These are phyloP conservation scores for Sigmodon hispidus DNA, from an alignment of 2,113 vertebrate species.

Conservation along the genomic window DNA sequence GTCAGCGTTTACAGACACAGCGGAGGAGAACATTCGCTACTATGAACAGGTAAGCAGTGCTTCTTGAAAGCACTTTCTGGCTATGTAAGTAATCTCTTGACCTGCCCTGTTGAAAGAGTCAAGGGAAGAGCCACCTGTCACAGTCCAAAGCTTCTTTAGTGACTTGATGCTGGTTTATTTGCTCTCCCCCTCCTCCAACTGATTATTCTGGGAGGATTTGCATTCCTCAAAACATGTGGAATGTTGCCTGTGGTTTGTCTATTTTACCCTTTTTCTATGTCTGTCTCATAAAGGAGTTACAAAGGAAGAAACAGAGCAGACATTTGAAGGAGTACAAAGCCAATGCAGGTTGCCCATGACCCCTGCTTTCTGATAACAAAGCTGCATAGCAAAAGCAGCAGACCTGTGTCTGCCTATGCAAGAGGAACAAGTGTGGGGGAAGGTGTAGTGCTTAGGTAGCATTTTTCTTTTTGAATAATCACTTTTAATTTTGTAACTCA, in stretches of 20 bases:
- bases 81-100: fast-evolving
- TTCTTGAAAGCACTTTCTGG: background rate
- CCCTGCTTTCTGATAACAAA: background rate
- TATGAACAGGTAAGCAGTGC: conserved; percentile 92
- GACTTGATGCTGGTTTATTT: background rate
- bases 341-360: background rate
- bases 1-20: conserved; percentile 87
- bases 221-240: background rate
- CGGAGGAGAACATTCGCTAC: conserved; percentile 91
- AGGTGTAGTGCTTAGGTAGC: background rate
- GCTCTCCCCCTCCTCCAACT: background rate
- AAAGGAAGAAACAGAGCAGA: background rate
- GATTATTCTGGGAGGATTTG: background rate
- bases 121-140: background rate
- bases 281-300: background rate
- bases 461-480: conserved; percentile 35
- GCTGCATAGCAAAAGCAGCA: background rate
- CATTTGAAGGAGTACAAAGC: background rate
- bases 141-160: background rate
- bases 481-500: background rate
- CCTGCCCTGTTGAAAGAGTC: background rate
- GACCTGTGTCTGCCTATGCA: background rate
- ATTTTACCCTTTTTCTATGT: background rate
- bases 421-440: background rate
- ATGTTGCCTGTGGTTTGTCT: background rate